Evolutionary conservation across 2,888 invertebrate species (phyloP), one percentile per base, ranked within the genome.

Genomic region (Ochropleura plecta): DNA sequence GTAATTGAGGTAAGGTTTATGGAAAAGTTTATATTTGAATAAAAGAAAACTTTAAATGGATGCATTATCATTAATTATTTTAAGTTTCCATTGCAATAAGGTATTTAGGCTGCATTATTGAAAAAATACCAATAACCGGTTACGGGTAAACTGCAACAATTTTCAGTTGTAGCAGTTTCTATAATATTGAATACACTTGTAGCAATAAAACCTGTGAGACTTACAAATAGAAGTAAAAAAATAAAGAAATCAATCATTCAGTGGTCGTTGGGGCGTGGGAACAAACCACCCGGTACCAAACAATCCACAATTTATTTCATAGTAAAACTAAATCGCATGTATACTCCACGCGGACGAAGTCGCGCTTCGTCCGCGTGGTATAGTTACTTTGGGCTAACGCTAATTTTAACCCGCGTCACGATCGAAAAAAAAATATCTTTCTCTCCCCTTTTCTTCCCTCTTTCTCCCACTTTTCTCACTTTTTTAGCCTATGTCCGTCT

Each of bases 211-310:
- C 30, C 30, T 30, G 16, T 14, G 30, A 30, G 20, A 20, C 1
- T 12, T 55, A 14, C 30, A 30, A 57, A 30, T 30, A 3, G 30
- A 14, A 16, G 30, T 30, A 30, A 7, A 44, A n/a, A 18, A 62
- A n/a, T 18, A 0, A 68, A 71, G 44, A 30, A 60, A 79, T 60
- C n/a, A 78, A 60, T 53, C 20, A 78, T 53, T 70, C 16, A 71
- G 12, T 16, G 9, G 46, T 14, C 20, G 20, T 30, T 48, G 14
- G 40, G 9, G 14, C 60, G 46, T 70, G 79, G n/a, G 79, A 78
- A 46, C 42, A 1, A 1, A n/a, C 40, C 69, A 57, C 10, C 12
- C 14, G 71, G 30, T 55, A 18, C 0, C 40, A 48, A 48, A 3
- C 8, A 44, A 71, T 18, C 20, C 20, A 51, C 40, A 62, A n/a